Evolutionary conservation across 2,113 vertebrate species (phyloP), one percentile per base, ranked within the genome.

Genomic region (Eptesicus fuscus): DNA sequence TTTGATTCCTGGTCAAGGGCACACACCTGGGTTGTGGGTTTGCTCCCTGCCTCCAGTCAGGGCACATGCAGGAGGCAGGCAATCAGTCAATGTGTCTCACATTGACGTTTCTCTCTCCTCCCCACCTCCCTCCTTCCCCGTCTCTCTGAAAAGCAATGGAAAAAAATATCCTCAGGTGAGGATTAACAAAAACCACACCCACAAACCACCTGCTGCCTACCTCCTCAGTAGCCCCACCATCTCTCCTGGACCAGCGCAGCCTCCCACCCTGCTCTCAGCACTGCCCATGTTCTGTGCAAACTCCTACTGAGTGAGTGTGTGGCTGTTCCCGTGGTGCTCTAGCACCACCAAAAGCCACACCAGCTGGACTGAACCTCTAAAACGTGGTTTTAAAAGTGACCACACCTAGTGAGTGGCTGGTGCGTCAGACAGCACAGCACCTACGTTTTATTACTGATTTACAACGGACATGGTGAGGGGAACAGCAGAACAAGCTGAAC

Each of bases 191-290:
- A 65, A 56, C 20, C 53, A 23, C 20, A 56, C 53, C 78, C 2
- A 12, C 20, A 12, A 4, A 12, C 9, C 1, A 49, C 22, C 63
- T 47, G 0, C 47, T 8, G 32, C 17, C 2, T 28, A 5, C 35
- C 12, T 14, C 2, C 25, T 32, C 74, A 2, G 5, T 5, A 7
- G 28, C 61, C 63, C 53, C 30, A 28, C 23, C 20, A 17, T 10
- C 20, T 10, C 42, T 5, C 37, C 32, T 25, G 7, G 20, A 2
- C n/a, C 40, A 30, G 77, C 14, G 0, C 13, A 1, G 61, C 4
- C 17, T 40, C 11, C 61, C 12, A 0, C 63, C n/a, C 40, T 47
- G 42, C 8, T 59, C 16, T 30, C 17, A 0, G 18, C 0, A 3
- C 59, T 4, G 4, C 14, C 35, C 23, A 14, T 12, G 17, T 16